Conservation (phyloP, 1,140 invertebrate genomes). For the Lepidotrigona ventralis region DNA sequence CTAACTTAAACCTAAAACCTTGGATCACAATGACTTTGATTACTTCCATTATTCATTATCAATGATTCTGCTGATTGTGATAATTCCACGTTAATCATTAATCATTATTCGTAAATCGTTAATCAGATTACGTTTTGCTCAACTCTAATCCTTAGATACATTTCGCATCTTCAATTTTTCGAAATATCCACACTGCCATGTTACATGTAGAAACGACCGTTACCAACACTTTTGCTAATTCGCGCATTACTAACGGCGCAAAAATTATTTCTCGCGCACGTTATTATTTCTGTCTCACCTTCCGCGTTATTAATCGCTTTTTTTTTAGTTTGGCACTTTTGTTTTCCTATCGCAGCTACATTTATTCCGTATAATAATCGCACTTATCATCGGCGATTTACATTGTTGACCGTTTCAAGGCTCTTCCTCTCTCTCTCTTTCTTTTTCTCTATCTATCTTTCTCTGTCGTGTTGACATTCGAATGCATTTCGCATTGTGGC, state of each 20-base stretch:
- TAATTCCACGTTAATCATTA: too few relatives aligned
- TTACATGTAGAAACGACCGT: not conserved
- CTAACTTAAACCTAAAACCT: too few relatives aligned
- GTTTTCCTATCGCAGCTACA: not conserved
- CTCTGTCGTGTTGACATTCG: conserved; percentile 4
- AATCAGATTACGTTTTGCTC: too few relatives aligned
- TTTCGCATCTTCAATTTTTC: not conserved
- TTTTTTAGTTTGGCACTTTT: not conserved
- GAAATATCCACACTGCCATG: not conserved
- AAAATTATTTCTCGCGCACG: not conserved
- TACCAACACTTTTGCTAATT: not conserved
- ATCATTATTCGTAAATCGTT: too few relatives aligned
- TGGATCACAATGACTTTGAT: not conserved
- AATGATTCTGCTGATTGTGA: too few relatives aligned
- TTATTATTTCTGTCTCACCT: not conserved
- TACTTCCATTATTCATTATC: too few relatives aligned
- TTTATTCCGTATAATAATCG: conserved; percentile 6
- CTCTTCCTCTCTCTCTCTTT: not conserved
- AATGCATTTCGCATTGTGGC: conserved; percentile 28
- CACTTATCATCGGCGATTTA: not conserved
- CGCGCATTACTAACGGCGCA: not conserved
- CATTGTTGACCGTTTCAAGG: conserved; percentile 22
- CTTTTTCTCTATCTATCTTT: too few relatives aligned
- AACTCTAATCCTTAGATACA: not conserved
- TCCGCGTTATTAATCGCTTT: not conserved